Base-by-base conservation (phyloP, 2,113 vertebrate genomes). In the Leucosticte australis region DNA sequence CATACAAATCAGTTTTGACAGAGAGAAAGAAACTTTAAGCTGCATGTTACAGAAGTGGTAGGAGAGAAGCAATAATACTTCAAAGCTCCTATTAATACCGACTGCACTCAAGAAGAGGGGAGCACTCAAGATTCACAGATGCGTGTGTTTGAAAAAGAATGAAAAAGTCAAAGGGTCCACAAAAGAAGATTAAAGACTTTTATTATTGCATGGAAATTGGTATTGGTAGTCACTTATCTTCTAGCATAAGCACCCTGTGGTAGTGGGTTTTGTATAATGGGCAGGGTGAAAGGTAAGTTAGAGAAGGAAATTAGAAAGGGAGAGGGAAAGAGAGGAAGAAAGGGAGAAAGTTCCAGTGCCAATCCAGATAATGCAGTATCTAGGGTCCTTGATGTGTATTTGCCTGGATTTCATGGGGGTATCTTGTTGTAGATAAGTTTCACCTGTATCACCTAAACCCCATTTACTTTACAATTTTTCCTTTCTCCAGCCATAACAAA, bases 381-480 rank as follows among this genome's bases (percentile, higher is more conserved):
- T 39, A 78, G 20, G 20, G 26, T 71, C 16, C 30, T 31, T 21
- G 35, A 14, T 57, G 9, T 28, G 4, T 64, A 31, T 16, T 56
- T 64, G 9, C 24, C 42, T 49, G 9, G 30, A 33, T 14, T 35
- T 80, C 42, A 31, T 35, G 11, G 21, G 7, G 2, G 13, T 14
- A 30, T 9, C 11, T 64, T 42, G 9, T 26, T 55, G n/a, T 27
- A 56, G 11, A 21, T 17, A 30, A 44, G 39, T 46, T 71, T 42
- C 31, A 57, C 6, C 7, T 1, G 0, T 41, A 37, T 44, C 9
- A 52, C 5, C 7, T 62, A 50, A 41, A 10, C 1, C 1, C 2
- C 5, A 22, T 27, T 65, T 56, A 8, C 8, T 60, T 53, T 81
- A 63, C 28, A 35, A 24, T 68, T 83, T 21, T 64, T 85, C 16